Percentiles rank a stretch among this genome's conserved stretches.
Evolutionary conservation across 2,888 invertebrate genomes (phyloP).

Genomic region (Callyntrura sp.): DNA sequence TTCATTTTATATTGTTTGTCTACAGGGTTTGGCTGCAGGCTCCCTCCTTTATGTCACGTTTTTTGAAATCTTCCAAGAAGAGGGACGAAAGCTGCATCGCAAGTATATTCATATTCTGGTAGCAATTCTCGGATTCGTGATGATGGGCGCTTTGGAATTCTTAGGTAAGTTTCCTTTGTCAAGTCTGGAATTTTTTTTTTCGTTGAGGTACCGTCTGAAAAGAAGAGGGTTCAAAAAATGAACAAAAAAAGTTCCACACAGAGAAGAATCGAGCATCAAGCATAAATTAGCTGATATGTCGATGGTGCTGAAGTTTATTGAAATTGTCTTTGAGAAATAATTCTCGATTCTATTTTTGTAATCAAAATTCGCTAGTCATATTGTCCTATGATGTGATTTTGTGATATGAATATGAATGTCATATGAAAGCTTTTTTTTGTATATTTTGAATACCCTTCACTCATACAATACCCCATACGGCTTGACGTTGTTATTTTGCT

Average conservation of each 20-base stretch:
- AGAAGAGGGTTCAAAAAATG: not conserved
- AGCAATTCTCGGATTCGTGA: constrained; percentile 82
- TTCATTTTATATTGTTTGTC: not conserved
- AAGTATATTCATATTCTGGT: constrained; percentile 83
- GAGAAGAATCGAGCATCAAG: not conserved
- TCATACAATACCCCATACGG: no score
- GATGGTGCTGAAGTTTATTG: not conserved
- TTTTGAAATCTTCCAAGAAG: constrained; percentile 87
- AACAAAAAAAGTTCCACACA: not conserved
- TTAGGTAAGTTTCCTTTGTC: constrained; percentile 79
- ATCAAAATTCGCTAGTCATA: not conserved
- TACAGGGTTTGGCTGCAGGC: constrained; percentile 87
- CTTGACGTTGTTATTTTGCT: not conserved
- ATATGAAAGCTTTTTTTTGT: not conserved
- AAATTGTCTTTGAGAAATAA: not conserved
- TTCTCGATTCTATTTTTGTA: not conserved
- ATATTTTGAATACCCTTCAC: not conserved
- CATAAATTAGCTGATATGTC: not conserved
- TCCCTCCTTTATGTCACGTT: constrained; percentile 87
- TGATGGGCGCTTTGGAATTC: constrained; percentile 83
- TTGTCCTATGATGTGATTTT: no score
- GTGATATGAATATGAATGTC: not conserved
- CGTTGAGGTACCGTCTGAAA: not conserved
- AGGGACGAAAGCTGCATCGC: constrained; percentile 83
- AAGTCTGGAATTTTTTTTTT: not conserved